Evolutionary conservation across 2,888 invertebrate genomes (phyloP).

Genomic region (Resseliella maxima): DNA sequence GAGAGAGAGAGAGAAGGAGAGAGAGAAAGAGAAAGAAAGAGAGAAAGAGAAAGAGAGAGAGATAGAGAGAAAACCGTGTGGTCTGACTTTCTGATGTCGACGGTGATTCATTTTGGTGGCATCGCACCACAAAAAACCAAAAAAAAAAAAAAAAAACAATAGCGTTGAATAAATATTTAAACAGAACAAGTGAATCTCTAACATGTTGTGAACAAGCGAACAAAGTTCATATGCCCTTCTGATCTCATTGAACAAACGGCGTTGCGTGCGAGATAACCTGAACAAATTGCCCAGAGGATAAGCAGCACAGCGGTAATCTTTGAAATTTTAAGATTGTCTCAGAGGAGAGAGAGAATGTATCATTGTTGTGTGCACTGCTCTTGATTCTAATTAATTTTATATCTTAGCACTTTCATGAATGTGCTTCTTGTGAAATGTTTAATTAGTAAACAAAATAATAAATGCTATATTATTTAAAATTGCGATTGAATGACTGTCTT

Average conservation of each 20-base stretch:
- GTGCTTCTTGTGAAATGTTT: slow-evolving; percentile 15
- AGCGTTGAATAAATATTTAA: slow-evolving; percentile 24
- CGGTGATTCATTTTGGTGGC: neutral
- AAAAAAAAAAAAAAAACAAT: neutral
- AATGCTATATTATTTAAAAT: neutral
- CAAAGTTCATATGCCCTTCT: neutral
- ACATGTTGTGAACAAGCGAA: neutral
- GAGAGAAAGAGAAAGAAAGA: neutral
- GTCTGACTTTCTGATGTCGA: neutral
- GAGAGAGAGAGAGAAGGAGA: neutral
- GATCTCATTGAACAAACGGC: neutral
- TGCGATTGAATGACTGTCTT: neutral
- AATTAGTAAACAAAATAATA: slow-evolving; percentile 18
- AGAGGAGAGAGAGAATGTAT: neutral
- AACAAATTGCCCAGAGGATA: neutral
- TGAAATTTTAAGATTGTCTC: neutral
- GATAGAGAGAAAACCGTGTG: neutral
- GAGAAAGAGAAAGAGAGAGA: neutral
- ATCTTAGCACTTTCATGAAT: neutral
- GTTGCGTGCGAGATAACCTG: neutral
- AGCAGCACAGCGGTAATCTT: neutral
- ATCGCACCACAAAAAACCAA: neutral
- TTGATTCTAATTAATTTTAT: slow-evolving; percentile 29
- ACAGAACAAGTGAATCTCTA: neutral
- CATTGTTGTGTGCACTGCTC: neutral